These are phyloP conservation scores for Propithecus coquereli DNA, from an alignment of 2,113 vertebrate species.

Conservation along the genomic window DNA sequence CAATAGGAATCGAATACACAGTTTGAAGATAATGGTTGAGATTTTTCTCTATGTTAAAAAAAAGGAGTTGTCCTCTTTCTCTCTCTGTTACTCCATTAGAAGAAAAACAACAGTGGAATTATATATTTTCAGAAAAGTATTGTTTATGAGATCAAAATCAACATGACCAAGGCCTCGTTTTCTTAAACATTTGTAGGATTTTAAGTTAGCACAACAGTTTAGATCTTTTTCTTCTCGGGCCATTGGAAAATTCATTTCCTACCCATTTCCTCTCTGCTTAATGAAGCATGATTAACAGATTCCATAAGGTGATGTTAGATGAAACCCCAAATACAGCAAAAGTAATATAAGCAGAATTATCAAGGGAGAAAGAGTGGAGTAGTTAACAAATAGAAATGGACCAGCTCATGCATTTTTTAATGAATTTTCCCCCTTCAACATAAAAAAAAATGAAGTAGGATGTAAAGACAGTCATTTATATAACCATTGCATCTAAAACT, in stretches of 20 bases:
- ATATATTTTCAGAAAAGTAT: not conserved
- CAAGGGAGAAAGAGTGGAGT: not conserved
- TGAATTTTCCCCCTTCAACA: slow-evolving; percentile 19
- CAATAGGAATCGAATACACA: not conserved
- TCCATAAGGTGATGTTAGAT: not conserved
- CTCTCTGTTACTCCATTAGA: not conserved
- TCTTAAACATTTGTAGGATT: not conserved
- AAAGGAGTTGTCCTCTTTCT: not conserved
- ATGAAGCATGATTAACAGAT: not conserved
- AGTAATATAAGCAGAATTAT: not conserved
- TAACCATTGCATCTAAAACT: not conserved
- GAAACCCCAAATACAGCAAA: not conserved
- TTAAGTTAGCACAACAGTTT: slow-evolving; percentile 9
- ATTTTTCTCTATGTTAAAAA: not conserved
- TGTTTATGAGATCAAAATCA: not conserved
- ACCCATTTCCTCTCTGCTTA: not conserved
- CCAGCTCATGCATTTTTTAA: not conserved
- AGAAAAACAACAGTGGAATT: not conserved
- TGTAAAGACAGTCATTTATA: slow-evolving; percentile 13
- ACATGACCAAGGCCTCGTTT: not conserved
- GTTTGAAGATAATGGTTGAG: not conserved
- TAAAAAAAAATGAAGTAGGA: not conserved
- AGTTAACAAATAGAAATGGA: not conserved
- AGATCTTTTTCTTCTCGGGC: not conserved
- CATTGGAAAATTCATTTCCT: slow-evolving; percentile 1